Evolutionary conservation across 2,113 vertebrate species (phyloP).

Genomic region (Hystrix cristata): DNA sequence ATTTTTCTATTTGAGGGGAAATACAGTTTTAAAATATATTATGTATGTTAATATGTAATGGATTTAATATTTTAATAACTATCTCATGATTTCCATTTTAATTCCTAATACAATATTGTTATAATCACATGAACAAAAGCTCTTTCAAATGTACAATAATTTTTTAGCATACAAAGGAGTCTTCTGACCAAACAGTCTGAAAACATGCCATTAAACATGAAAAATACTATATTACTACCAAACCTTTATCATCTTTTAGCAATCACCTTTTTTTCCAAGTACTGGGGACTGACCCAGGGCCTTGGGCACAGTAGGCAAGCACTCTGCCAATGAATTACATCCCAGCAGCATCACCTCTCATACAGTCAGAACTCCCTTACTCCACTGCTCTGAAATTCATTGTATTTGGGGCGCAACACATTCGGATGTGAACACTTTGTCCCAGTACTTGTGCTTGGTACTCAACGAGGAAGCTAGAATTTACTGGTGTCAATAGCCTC

Average conservation of each 20-base stretch:
- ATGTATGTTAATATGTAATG: not conserved
- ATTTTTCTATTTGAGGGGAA: not conserved
- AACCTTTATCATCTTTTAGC: not conserved
- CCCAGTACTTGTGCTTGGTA: not conserved
- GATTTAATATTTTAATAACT: conserved; percentile 12
- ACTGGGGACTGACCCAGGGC: not conserved
- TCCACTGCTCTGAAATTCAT: not conserved
- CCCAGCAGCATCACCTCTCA: not conserved
- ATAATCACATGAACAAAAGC: conserved; percentile 6
- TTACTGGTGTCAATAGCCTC: not conserved
- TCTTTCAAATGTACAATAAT: not conserved
- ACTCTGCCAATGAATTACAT: not conserved
- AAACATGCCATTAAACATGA: not conserved
- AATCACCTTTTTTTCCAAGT: not conserved
- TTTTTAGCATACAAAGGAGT: not conserved
- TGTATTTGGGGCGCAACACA: not conserved
- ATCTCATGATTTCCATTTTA: not conserved
- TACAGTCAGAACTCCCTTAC: not conserved
- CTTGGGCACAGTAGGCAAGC: not conserved
- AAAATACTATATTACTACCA: not conserved
- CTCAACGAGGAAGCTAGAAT: not conserved
- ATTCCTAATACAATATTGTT: not conserved
- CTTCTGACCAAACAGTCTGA: not conserved
- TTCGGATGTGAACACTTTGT: not conserved
- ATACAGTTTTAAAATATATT: not conserved